These are phyloP conservation scores for Pogonocichla stellata DNA, from an alignment of 2,113 vertebrate species.

Conservation along the genomic window DNA sequence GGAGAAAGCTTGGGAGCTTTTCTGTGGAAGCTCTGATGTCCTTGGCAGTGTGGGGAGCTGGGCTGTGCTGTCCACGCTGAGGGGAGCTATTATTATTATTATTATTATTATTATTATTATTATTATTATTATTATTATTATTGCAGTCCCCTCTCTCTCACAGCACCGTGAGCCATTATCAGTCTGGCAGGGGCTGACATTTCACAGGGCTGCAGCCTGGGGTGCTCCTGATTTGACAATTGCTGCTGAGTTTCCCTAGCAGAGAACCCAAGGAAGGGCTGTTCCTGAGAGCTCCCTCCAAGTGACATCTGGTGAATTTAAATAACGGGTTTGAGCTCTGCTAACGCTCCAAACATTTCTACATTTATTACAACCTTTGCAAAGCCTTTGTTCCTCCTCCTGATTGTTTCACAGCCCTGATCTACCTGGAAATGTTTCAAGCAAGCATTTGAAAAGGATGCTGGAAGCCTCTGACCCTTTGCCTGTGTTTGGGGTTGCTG, in stretches of 20 bases:
- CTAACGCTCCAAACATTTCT: slow-evolving; percentile 51
- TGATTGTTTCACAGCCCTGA: neutral
- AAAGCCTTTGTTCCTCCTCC: neutral
- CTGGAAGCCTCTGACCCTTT: neutral
- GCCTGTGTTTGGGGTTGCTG: neutral
- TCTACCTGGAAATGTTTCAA: slow-evolving; percentile 22
- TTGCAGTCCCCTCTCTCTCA: neutral
- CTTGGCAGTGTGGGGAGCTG: neutral
- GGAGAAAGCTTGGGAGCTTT: neutral
- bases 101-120: neutral
- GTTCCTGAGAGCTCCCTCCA: slow-evolving; percentile 38
- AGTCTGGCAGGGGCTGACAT: slow-evolving; percentile 23
- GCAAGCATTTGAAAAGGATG: neutral
- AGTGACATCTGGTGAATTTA: slow-evolving; percentile 50
- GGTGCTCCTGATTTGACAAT: slow-evolving; percentile 30
- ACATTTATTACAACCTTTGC: slow-evolving; percentile 43
- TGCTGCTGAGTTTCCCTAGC: neutral
- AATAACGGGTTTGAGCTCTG: slow-evolving; percentile 14
- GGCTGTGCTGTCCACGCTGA: neutral
- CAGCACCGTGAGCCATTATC: neutral
- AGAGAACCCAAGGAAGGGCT: neutral
- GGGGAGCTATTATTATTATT: neutral
- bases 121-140: too few relatives aligned
- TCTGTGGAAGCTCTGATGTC: neutral
- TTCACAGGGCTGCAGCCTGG: neutral